phyloP scores from a whole-genome alignment of 2,113 vertebrate species.

The Cranoglanis bouderius region DNA sequence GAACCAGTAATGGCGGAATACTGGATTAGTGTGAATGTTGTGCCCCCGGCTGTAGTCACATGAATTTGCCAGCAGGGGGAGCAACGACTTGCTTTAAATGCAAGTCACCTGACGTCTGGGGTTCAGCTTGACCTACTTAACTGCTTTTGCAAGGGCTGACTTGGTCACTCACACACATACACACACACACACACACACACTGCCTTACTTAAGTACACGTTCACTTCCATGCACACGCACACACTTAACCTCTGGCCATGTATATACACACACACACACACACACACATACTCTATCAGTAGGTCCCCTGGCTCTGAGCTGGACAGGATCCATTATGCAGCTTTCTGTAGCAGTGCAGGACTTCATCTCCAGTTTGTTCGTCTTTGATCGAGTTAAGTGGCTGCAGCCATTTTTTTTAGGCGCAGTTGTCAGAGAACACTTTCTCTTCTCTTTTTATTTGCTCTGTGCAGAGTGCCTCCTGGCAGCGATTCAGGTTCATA shows the following conservation, averaged over 20 bases:
- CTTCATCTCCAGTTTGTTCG: background rate
- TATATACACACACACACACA: background rate
- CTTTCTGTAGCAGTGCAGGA: slow-evolving; percentile 1
- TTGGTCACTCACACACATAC: slow-evolving; percentile 27
- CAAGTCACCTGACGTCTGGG: slow-evolving; percentile 57
- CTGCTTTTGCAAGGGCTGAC: slow-evolving; percentile 48
- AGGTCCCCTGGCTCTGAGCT: slow-evolving; percentile 7
- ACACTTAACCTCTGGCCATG: slow-evolving; percentile 7
- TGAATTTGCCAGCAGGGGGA: slow-evolving; percentile 42
- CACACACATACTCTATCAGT: background rate
- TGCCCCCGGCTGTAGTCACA: background rate
- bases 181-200: background rate
- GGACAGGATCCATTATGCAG: slow-evolving; percentile 5
- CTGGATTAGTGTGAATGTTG: background rate
- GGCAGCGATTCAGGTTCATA: background rate
- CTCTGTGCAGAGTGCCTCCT: background rate
- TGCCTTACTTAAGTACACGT: slow-evolving; percentile 17
- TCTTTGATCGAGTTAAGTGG: slow-evolving; percentile 23
- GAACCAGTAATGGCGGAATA: background rate
- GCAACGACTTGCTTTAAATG: background rate
- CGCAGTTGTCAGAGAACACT: background rate
- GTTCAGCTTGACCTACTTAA: slow-evolving; percentile 69
- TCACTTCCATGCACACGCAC: background rate
- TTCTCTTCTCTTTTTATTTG: background rate
- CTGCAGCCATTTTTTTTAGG: slow-evolving; percentile 7